phyloP scores from a whole-genome alignment of 2,888 invertebrate genomes.

The Ophion ventricosus region DNA sequence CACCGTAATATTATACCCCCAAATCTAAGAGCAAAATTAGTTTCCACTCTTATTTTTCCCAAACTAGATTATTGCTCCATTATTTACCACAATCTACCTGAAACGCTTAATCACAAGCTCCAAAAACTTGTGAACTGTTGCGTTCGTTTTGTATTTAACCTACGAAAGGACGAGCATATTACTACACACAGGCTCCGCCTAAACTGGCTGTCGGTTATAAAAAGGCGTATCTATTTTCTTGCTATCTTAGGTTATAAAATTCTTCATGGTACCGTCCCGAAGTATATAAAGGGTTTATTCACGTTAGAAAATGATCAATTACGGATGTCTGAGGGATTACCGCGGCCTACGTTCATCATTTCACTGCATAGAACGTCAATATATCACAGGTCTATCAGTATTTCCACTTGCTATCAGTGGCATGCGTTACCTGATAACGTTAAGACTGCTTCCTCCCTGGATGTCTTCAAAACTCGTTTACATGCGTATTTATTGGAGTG shows the following conservation, averaged over 20 bases:
- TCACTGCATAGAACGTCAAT: neutral
- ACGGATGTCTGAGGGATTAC: neutral
- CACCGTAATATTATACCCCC: slow-evolving; percentile 10
- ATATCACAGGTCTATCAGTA: neutral
- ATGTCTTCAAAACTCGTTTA: too few relatives aligned
- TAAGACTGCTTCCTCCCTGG: too few relatives aligned
- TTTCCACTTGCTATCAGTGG: too few relatives aligned
- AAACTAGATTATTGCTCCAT: slow-evolving; percentile 8
- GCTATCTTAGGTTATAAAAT: neutral
- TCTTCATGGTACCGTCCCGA: neutral
- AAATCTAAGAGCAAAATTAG: neutral
- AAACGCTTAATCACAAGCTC: neutral
- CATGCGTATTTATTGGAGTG: neutral
- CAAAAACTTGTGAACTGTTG: neutral
- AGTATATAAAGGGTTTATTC: neutral
- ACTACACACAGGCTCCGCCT: slow-evolving; percentile 33
- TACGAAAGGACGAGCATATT: slow-evolving; percentile 17
- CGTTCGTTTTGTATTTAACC: neutral
- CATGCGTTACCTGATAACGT: too few relatives aligned
- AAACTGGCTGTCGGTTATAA: slow-evolving; percentile 30
- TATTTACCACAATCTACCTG: neutral
- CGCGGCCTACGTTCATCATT: neutral
- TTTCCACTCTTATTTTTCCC: slow-evolving; percentile 1
- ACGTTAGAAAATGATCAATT: neutral
- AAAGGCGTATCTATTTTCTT: neutral